A percentile compares a stretch with the other conserved stretches of the same genome.
These are phyloP conservation scores for Leptinotarsa undecemlineata DNA, from an alignment of 1,140 invertebrate genomes.

Conservation along the genomic window DNA sequence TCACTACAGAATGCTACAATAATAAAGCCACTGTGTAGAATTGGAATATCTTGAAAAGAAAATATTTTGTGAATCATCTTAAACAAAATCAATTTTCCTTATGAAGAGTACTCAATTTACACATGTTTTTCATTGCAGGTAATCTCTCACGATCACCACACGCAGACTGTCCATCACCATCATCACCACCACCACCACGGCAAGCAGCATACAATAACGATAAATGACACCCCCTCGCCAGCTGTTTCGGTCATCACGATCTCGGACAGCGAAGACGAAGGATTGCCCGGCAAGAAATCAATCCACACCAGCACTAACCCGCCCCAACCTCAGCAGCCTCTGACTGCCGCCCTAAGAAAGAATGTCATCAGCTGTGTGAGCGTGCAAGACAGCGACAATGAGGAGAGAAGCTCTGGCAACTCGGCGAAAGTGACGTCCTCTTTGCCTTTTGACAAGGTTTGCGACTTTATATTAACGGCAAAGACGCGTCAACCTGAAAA, in stretches of 20 bases:
- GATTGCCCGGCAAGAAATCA: constrained; percentile 52
- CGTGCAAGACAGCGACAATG: constrained; percentile 77
- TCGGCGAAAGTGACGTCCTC: constrained; percentile 40
- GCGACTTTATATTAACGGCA: too few species aligned
- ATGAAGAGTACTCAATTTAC: too few species aligned
- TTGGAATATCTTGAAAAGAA: too few species aligned
- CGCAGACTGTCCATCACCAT: constrained; percentile 52
- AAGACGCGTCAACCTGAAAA: too few species aligned
- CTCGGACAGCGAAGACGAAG: constrained; percentile 92
- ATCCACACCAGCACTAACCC: constrained; percentile 43
- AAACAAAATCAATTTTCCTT: too few species aligned
- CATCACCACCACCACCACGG: constrained; percentile 56
- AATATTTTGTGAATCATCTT: too few species aligned
- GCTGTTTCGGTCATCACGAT: constrained; percentile 96
- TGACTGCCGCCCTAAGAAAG: constrained; percentile 56
- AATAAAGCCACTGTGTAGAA: too few species aligned
- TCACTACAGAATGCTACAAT: too few species aligned
- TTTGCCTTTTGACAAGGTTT: background rate
- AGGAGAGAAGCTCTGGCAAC: constrained; percentile 60
- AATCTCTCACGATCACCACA: constrained; percentile 45
- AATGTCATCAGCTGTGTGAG: constrained; percentile 83
- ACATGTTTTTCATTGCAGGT: constrained; percentile 31
- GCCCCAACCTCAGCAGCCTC: background rate
- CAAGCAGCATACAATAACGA: constrained; percentile 74
- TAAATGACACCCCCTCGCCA: constrained; percentile 89